A percentile compares a stretch with the other conserved stretches of the same genome.
Evolutionary conservation across 2,888 invertebrate species (phyloP).

Genomic region (Orchesella flavescens): DNA sequence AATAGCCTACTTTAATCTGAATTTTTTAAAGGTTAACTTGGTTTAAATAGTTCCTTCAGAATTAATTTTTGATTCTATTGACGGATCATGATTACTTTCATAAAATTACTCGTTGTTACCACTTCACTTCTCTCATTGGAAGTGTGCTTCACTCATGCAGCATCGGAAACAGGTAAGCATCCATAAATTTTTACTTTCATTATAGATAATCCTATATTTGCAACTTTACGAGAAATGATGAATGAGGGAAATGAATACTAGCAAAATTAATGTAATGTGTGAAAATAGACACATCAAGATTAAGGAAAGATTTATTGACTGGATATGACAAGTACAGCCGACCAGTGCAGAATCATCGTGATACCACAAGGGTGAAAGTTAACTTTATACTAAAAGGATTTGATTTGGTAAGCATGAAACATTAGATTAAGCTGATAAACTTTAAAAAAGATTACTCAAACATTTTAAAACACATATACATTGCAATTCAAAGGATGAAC

Average conservation of each 20-base stretch:
- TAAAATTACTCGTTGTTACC: not conserved
- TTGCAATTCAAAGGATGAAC: slow-evolving; percentile 76
- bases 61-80: not conserved
- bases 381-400: slow-evolving; percentile 68
- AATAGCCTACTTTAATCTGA: too few relatives aligned
- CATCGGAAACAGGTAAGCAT: slow-evolving; percentile 42
- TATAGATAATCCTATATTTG: too few relatives aligned
- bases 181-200: too few relatives aligned
- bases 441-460: not conserved
- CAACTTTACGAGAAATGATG: too few relatives aligned
- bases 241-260: too few relatives aligned
- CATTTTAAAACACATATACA: not conserved
- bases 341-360: slow-evolving; percentile 66
- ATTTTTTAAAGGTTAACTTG: too few relatives aligned
- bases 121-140: not conserved
- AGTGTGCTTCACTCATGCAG: slow-evolving; percentile 16
- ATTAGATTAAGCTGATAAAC: not conserved
- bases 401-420: slow-evolving; percentile 67
- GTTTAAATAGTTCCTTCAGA: too few relatives aligned
- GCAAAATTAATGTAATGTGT: too few relatives aligned
- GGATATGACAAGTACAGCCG: slow-evolving; percentile 69
- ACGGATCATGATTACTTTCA: not conserved
- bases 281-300: slow-evolving; percentile 64
- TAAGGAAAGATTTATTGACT: slow-evolving; percentile 62
- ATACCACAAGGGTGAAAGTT: slow-evolving; percentile 66